These are phyloP conservation scores for Melanotus villosus DNA, from an alignment of 2,888 invertebrate genomes.

Conservation along the genomic window DNA sequence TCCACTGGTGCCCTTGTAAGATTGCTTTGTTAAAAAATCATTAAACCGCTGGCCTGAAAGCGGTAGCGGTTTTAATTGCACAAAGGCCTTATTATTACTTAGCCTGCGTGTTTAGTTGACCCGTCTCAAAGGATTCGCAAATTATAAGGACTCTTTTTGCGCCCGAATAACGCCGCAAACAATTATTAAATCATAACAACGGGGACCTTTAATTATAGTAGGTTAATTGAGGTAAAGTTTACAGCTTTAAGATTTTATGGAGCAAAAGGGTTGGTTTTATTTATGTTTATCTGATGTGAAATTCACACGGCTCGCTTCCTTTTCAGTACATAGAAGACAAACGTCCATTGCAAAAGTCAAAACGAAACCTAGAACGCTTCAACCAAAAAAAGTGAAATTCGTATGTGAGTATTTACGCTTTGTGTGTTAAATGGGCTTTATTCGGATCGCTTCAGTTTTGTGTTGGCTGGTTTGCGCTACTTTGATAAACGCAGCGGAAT, in stretches of 20 bases:
- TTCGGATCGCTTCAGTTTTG: neutral
- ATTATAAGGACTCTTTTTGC: slow-evolving; percentile 13
- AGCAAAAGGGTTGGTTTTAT: slow-evolving; percentile 14
- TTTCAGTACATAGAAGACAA: slow-evolving; percentile 71
- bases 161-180: neutral
- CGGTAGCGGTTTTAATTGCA: slow-evolving; percentile 5
- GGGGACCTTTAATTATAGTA: slow-evolving; percentile 1
- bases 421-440: neutral
- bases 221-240: neutral
- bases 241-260: no score
- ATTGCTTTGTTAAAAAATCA: neutral
- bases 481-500: no score
- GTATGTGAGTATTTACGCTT: slow-evolving; percentile 81
- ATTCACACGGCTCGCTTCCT: slow-evolving; percentile 9
- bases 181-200: slow-evolving; percentile 17
- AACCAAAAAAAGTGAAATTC: slow-evolving; percentile 92
- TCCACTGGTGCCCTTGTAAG: slow-evolving; percentile 1
- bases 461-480: neutral
- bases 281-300: neutral
- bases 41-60: slow-evolving; percentile 7
- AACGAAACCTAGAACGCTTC: slow-evolving; percentile 84
- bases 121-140: slow-evolving; percentile 10
- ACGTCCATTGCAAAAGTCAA: slow-evolving; percentile 84
- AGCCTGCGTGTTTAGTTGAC: slow-evolving; percentile 10
- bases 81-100: slow-evolving; percentile 2